A percentile compares a stretch with the other conserved stretches of the same genome.
Evolutionary conservation across 2,888 invertebrate species (phyloP).

Genomic region (Ellobium chinense): DNA sequence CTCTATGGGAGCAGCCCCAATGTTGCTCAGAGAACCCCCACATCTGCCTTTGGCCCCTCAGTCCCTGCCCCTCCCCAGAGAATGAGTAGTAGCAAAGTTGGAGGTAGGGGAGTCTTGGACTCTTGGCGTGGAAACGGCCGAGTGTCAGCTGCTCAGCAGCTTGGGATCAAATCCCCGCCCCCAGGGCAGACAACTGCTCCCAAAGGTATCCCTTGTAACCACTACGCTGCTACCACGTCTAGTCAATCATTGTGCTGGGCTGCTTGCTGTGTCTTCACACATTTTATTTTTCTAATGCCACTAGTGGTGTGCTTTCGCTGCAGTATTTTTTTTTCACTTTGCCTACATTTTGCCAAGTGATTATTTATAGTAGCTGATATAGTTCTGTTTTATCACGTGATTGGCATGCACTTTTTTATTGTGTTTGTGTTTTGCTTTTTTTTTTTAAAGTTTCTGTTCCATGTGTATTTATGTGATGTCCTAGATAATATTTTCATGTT

Average conservation of each 20-base stretch:
- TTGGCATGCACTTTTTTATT: background rate
- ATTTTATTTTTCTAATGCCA: background rate
- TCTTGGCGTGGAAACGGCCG: slow-evolving; percentile 53
- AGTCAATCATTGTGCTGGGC: background rate
- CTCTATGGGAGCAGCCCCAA: background rate
- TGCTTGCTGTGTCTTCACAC: slow-evolving; percentile 17
- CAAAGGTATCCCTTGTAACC: slow-evolving; percentile 42
- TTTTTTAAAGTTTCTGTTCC: background rate
- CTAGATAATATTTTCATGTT: too few species aligned
- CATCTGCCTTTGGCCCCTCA: background rate
- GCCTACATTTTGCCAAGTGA: background rate
- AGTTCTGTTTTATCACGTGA: background rate
- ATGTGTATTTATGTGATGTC: background rate
- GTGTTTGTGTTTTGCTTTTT: background rate
- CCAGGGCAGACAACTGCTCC: slow-evolving; percentile 43
- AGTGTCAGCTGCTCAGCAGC: slow-evolving; percentile 68
- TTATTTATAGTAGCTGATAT: background rate
- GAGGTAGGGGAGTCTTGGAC: slow-evolving; percentile 7
- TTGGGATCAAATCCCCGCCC: slow-evolving; percentile 67
- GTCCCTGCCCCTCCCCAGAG: slow-evolving; percentile 44
- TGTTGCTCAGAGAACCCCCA: background rate
- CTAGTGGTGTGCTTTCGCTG: too few species aligned
- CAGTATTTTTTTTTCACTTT: background rate
- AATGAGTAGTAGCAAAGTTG: slow-evolving; percentile 19
- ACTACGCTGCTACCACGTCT: background rate